Base-by-base conservation (phyloP, 2,888 invertebrate genomes). In the Electrophaes corylata region DNA sequence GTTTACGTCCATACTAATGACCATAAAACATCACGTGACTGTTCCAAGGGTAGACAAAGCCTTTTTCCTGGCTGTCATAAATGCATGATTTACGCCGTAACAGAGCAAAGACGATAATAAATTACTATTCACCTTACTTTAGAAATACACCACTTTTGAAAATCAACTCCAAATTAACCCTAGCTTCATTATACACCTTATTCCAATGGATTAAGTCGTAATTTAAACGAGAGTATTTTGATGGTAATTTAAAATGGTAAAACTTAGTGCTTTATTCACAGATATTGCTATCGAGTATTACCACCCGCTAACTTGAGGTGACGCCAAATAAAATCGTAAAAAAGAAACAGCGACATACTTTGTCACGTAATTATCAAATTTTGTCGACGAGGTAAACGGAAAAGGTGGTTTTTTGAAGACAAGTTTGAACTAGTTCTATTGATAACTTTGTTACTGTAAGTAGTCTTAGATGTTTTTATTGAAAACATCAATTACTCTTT, bases 71-170 rank as follows among this genome's bases (percentile, higher is more conserved):
- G 71, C 78, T 88, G 91, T 91, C 91, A 91, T 91, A 91, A 91
- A 91, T 87, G 76, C 77, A 87, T 91, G 91, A 91, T 91, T 91
- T 91, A 91, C 88, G 84, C 88, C 84, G 88, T 87, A 84, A 85
- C 82, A 81, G 83, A 79, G 82, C 82, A 85, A 87, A 86, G 86
- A 83, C 82, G 82, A 81, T 83, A 78, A 91, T 90, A 90, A 90
- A 90, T 90, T 88, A 87, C 82, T 78, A 83, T 85, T 84, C 84
- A 83, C 80, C 84, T 81, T 74, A 83, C 83, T 82, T 77, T 78
- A 77, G 75, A 78, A 76, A 74, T 73, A 68, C 58, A 70, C 81
- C 69, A 78, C 46, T 10, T 62, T 69, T 62, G 57, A 62, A 64
- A 66, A 69, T 57, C 72, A 59, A 23, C 43, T 45, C 40, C 33